phyloP scores from a whole-genome alignment of 2,797 vertebrate genomes.

The Euphonia xanthogaster region DNA sequence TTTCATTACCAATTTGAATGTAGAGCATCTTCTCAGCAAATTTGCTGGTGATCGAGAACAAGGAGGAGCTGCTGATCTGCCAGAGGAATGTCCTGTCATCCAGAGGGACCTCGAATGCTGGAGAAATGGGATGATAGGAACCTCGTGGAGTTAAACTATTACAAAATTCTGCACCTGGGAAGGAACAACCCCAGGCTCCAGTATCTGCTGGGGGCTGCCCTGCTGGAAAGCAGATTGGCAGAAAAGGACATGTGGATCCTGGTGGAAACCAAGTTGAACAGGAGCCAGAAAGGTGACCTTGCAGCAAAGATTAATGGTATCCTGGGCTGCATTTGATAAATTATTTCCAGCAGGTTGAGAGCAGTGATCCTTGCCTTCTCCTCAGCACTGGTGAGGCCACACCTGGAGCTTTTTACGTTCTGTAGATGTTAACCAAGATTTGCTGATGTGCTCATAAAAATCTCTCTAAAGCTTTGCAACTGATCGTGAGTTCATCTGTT shows the following conservation, averaged over 20 bases:
- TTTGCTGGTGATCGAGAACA: not conserved
- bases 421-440: not conserved
- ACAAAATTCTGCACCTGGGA: not conserved
- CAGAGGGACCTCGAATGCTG: not conserved
- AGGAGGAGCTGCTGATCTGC: not conserved
- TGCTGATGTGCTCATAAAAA: not conserved
- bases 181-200: not conserved
- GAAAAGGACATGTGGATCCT: not conserved
- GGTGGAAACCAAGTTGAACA: not conserved
- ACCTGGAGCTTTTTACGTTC: not conserved
- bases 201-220: not conserved
- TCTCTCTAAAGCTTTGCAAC: not conserved
- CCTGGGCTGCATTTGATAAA: not conserved
- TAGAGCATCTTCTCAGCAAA: not conserved
- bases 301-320: not conserved
- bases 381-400: not conserved
- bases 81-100: not conserved
- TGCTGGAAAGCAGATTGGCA: not conserved
- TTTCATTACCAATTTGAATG: not conserved
- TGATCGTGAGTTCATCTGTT: rapidly evolving
- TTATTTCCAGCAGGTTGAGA: not conserved
- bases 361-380: not conserved
- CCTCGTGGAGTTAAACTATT: not conserved
- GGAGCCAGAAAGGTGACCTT: not conserved
- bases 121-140: not conserved